A percentile compares a stretch with the other conserved stretches of the same genome.
Conservation (phyloP, 2,797 vertebrate genomes). For the Rhabdophis nuchalis region DNA sequence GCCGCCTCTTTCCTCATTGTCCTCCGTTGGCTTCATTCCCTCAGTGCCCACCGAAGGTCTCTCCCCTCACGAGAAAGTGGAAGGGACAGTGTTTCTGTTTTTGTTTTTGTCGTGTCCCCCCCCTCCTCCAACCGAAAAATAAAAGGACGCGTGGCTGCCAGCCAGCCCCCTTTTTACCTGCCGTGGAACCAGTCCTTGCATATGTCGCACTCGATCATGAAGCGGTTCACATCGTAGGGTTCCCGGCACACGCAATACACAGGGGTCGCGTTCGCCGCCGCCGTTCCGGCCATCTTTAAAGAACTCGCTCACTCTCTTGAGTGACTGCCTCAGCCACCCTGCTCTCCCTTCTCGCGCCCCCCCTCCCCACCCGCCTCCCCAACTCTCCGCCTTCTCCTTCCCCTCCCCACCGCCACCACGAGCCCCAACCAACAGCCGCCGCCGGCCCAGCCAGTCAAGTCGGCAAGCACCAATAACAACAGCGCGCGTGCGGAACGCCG, state of each 20-base stretch:
- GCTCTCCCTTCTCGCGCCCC: neutral
- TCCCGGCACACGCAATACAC: conserved; percentile 98
- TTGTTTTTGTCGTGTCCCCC: neutral
- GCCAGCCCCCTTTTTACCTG: conserved; percentile 77
- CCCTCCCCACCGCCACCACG: conserved; percentile 39
- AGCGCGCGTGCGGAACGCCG: conserved; percentile 51
- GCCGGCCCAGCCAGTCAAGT: conserved; percentile 32
- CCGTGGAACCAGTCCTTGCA: conserved; percentile 99
- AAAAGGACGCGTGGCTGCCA: neutral
- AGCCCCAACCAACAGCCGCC: conserved; percentile 36
- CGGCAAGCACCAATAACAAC: conserved; percentile 54
- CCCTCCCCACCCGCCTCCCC: neutral
- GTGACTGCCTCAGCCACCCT: conserved; percentile 44
- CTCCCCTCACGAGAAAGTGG: neutral
- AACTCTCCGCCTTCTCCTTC: conserved; percentile 25
- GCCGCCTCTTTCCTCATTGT: conserved; percentile 34
- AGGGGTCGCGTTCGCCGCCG: conserved; percentile 74
- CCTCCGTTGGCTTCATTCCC: neutral
- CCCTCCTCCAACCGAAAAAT: neutral
- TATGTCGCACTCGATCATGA: conserved; percentile 97
- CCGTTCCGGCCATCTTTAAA: conserved; percentile 79
- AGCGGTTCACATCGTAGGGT: conserved; percentile 95
- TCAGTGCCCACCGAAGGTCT: neutral
- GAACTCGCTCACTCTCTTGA: conserved; percentile 59
- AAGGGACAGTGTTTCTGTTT: neutral